A percentile compares a stretch with the other conserved stretches of the same genome.
Conservation (phyloP, 2,888 invertebrate genomes). For the Leuctra nigra region DNA sequence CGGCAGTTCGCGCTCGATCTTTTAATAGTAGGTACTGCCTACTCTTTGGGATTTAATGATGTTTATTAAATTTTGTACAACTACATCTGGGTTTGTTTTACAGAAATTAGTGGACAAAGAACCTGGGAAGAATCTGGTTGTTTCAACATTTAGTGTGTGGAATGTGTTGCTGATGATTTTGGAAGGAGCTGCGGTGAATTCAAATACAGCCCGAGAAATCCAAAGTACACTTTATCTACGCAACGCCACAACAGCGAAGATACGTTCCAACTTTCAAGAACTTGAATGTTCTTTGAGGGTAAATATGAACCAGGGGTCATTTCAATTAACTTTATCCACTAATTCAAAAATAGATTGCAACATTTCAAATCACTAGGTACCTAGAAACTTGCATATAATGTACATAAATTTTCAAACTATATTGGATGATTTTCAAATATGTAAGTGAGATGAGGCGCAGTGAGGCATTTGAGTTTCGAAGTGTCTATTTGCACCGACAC, state of each 20-base stretch:
- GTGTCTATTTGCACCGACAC: no score
- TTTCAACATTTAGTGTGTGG: conserved; percentile 24
- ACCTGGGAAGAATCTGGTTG: conserved; percentile 12
- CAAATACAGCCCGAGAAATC: conserved; percentile 11
- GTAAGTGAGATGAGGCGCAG: no score
- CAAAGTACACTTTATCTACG: conserved; percentile 12
- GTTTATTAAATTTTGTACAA: neutral
- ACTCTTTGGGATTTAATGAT: no score
- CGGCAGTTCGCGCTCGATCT: conserved; percentile 18
- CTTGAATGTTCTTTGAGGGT: conserved; percentile 1
- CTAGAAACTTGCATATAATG: no score
- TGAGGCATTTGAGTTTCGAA: no score
- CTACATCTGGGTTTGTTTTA: no score
- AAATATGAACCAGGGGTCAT: neutral
- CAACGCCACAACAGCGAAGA: neutral
- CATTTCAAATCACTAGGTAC: no score
- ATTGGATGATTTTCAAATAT: no score
- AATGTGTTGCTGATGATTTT: conserved; percentile 15
- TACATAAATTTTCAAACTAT: no score
- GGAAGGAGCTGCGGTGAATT: conserved; percentile 20
- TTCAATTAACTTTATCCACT: no score
- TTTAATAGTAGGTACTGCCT: conserved; percentile 10
- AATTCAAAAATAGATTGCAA: no score
- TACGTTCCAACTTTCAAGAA: conserved; percentile 10
- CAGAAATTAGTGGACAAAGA: neutral